phyloP scores from a whole-genome alignment of 1,140 invertebrate genomes.

The Colletes gigas region DNA sequence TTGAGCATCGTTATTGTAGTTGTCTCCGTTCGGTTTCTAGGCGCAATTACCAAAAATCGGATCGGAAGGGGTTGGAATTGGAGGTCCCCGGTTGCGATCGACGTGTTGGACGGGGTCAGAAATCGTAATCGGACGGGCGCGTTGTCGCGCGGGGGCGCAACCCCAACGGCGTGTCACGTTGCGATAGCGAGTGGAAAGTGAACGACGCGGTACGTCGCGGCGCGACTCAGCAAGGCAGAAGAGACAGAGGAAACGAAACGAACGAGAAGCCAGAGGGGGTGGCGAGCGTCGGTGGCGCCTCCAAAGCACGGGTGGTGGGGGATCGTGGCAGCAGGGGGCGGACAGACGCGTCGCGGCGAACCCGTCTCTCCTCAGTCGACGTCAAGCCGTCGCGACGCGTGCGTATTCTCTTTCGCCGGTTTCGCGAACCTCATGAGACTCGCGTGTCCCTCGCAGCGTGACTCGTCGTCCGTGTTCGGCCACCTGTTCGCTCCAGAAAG shows the following conservation, averaged over 20 bases:
- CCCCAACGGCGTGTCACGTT: not conserved
- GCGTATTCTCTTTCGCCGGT: constrained; percentile 65
- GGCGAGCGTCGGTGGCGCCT: constrained; percentile 57
- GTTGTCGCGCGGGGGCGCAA: not conserved
- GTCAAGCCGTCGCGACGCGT: constrained; percentile 78
- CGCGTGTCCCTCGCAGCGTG: constrained; percentile 67
- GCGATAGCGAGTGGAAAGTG: not conserved
- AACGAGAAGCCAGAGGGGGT: constrained; percentile 44
- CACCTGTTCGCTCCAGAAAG: constrained; percentile 72
- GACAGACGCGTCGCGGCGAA: constrained; percentile 68
- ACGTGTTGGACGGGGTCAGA: too few species aligned
- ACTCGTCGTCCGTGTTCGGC: constrained; percentile 59
- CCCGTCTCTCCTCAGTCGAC: constrained; percentile 74
- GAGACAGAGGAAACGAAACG: constrained; percentile 9
- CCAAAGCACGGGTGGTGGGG: constrained; percentile 33
- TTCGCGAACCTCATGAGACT: constrained; percentile 59
- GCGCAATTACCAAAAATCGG: too few species aligned
- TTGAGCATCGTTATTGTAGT: too few species aligned
- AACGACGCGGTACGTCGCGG: constrained; percentile 12
- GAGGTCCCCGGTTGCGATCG: too few species aligned
- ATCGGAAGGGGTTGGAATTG: too few species aligned
- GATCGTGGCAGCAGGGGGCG: constrained; percentile 43
- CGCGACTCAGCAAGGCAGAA: constrained; percentile 17
- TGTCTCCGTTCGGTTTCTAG: too few species aligned
- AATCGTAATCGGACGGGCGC: not conserved